Evolutionary conservation across 2,113 vertebrate species (phyloP), one percentile per base, ranked within the genome.

Genomic region (Nothoprocta pentlandii): DNA sequence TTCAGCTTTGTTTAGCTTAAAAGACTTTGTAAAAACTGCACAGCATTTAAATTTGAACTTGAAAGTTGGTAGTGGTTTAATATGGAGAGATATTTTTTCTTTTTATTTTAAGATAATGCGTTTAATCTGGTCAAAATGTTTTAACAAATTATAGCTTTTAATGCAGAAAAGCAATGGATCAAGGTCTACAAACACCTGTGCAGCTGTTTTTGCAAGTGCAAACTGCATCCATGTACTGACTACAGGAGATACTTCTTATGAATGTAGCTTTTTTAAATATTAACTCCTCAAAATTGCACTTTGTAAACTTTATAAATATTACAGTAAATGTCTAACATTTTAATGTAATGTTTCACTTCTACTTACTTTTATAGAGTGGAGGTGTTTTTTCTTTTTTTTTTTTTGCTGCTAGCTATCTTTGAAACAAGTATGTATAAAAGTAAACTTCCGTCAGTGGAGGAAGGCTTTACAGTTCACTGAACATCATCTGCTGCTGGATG

Each of bases 181-280:
- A 93, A 96, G 21, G 67, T 96, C 53, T 91, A 84, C 44, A 97
- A 91, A 44, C 90, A 95, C 87, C 89, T 97, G 32, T 20, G 28
- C 44, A 96, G 26, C 47, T 69, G 92, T 58, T 80, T 85, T 59
- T 75, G 51, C 26, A 76, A 10, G 70, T 70, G 75, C 32, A 87
- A 77, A 46, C 61, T 75, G 53, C 39, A 90, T 36, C 36, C 10
- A 2, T 83, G 75, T 56, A 44, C 44, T 64, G 73, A 80, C 32
- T 93, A 46, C 80, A 73, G 91, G 53, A 71, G 80, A 83, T 42
- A 39, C 8, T 96, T 94, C 69, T 89, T 54, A 36, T 42, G 47
- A 80, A 79, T 34, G 46, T 85, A 80, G 56, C 5, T 41, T 36
- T 67, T 56, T 39, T 28, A 17, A 47, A 47, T 47, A 21, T 19